These are phyloP conservation scores for Lanius ludovicianus DNA, from an alignment of 2,113 vertebrate genomes.

Conservation along the genomic window DNA sequence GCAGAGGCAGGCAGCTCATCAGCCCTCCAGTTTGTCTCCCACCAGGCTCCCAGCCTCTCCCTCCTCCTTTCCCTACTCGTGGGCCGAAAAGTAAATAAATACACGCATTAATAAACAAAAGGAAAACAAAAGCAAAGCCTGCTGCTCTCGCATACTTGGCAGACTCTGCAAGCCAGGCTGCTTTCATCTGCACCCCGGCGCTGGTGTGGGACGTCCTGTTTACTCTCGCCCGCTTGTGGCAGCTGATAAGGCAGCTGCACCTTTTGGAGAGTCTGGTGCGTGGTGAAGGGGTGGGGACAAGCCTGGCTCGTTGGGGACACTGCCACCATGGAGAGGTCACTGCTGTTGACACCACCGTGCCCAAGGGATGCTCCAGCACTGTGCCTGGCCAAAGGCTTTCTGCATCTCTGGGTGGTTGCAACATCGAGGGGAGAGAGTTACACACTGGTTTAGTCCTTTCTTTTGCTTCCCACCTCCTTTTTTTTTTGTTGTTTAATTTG, in stretches of 20 bases:
- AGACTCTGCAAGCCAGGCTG: neutral
- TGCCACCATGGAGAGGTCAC: rapidly evolving
- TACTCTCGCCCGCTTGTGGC: neutral
- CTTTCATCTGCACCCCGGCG: slow-evolving; percentile 26
- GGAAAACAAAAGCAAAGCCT: slow-evolving; percentile 46
- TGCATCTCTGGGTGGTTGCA: neutral
- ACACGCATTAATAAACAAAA: slow-evolving; percentile 30
- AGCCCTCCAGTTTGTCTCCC: neutral
- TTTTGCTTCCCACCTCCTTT: neutral
- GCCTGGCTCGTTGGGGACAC: rapidly evolving
- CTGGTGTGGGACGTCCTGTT: slow-evolving; percentile 41
- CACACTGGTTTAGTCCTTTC: neutral
- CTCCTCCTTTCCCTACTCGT: neutral
- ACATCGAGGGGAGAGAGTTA: neutral
- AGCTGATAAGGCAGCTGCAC: neutral
- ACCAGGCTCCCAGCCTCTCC: slow-evolving; percentile 10
- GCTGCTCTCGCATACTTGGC: slow-evolving; percentile 35
- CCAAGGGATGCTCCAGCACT: neutral
- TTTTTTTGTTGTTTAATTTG: neutral
- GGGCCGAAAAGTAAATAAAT: slow-evolving; percentile 47
- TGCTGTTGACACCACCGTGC: neutral
- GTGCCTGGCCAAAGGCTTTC: neutral
- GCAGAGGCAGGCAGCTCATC: neutral
- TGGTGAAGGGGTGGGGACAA: neutral
- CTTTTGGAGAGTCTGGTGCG: neutral